Base-by-base conservation (phyloP, 2,888 invertebrate species). In the Polia nebulosa region DNA sequence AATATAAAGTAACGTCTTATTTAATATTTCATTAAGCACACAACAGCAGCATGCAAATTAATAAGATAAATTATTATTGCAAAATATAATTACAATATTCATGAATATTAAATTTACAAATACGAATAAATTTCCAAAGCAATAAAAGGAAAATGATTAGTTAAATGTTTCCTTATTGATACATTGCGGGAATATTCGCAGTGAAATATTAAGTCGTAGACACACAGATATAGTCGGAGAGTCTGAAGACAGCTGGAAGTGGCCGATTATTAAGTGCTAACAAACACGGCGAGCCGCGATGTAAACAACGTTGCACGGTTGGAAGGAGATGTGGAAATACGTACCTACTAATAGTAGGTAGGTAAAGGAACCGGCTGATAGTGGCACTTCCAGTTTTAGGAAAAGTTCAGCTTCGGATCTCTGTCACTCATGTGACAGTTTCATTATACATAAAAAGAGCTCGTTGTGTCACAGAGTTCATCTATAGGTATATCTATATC, bases 61-160 rank as follows among this genome's bases (percentile, higher is more conserved):
- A 59, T 62, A 20, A 55, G 27, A 52, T 13, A 56, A 59, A n/a
- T 36, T 25, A 72, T 56, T 25, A 76, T 76, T 76, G 41, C 47
- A 47, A 47, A 76, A 76, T 51, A 59, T 27, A 49, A 63, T 71
- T 70, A 56, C 29, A 64, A 56, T 56, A 44, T 65, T 57, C 65
- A 75, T 71, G 47, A 76, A 75, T 76, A 76, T 62, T 62, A 60
- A 29, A 69, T 45, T 71, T 45, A 53, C 20, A 71, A 69, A 69
- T 45, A 34, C 51, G 45, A 71, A 76, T 75, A 76, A 41, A 71
- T 76, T 65, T 47, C 44, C 44, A 29, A 41, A 55, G 57, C 51
- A 72, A 77, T 66, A 77, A 57, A 72, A 57, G 63, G 60, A 78
- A n/a, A 76, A 60, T 60, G 36, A 78, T 76, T 78, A 60, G 63